phyloP scores from a whole-genome alignment of 2,113 vertebrate genomes.

The Boleophthalmus pectinirostris region DNA sequence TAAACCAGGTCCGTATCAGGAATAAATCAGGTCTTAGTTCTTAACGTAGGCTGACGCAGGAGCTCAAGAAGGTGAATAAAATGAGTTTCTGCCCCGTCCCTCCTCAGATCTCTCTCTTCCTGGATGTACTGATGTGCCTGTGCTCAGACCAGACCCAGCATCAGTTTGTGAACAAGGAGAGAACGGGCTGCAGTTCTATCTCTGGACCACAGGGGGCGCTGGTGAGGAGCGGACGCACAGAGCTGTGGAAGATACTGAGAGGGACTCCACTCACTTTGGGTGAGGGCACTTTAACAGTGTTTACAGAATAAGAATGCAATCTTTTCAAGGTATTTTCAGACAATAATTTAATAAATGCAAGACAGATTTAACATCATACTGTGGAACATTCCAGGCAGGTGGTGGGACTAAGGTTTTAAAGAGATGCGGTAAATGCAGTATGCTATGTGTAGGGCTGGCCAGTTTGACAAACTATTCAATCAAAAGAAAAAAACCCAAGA shows the following conservation, averaged over 20 bases:
- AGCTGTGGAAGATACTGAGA: slow-evolving; percentile 87
- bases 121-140: slow-evolving; percentile 90
- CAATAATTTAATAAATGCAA: too few species aligned
- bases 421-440: too few species aligned
- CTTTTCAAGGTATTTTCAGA: too few species aligned
- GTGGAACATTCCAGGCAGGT: too few species aligned
- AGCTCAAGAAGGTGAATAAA: neutral
- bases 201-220: slow-evolving; percentile 34
- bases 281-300: slow-evolving; percentile 49
- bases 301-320: neutral
- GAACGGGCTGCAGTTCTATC: slow-evolving; percentile 59
- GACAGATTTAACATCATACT: too few species aligned
- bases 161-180: slow-evolving; percentile 75
- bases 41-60: neutral
- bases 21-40: neutral
- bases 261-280: slow-evolving; percentile 81
- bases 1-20: neutral
- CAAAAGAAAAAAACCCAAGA: too few species aligned
- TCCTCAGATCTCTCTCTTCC: slow-evolving; percentile 89
- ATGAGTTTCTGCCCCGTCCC: neutral
- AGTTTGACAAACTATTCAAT: too few species aligned
- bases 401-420: too few species aligned
- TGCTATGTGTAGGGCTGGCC: too few species aligned
- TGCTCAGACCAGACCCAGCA: slow-evolving; percentile 77
- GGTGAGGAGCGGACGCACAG: slow-evolving; percentile 71